A percentile compares a stretch with the other conserved stretches of the same genome.
phyloP scores from a whole-genome alignment of 2,113 vertebrate species.

The Numida meleagris region DNA sequence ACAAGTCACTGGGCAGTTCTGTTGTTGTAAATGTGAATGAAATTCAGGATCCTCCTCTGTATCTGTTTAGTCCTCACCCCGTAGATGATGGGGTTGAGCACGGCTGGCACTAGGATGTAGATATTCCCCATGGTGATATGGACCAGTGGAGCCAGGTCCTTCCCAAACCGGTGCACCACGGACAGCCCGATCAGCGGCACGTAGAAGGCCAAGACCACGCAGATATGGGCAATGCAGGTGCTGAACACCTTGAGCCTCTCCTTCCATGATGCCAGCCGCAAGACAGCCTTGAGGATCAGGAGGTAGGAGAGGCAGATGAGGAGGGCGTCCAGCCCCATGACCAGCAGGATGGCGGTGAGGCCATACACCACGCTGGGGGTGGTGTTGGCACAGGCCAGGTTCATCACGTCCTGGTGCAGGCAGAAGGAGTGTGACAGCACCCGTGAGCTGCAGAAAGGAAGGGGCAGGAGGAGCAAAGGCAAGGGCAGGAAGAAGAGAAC shows the following conservation, averaged over 20 bases:
- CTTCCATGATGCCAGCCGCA: constrained; percentile 32
- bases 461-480: constrained; percentile 37
- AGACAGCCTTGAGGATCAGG: constrained; percentile 67
- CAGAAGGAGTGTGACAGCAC: constrained; percentile 72
- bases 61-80: constrained; percentile 73
- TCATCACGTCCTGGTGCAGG: constrained; percentile 79
- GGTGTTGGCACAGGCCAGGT: constrained; percentile 69
- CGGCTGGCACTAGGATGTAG: constrained; percentile 65
- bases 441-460: constrained; percentile 48
- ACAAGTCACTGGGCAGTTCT: neutral
- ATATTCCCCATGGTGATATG: constrained; percentile 61
- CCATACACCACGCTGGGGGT: constrained; percentile 67
- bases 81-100: constrained; percentile 74
- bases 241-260: constrained; percentile 73
- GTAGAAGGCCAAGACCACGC: constrained; percentile 74
- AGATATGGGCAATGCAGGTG: constrained; percentile 75
- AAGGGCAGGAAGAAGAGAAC: constrained; percentile 67
- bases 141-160: constrained; percentile 15
- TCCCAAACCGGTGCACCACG: constrained; percentile 65
- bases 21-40: fast-evolving
- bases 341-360: constrained; percentile 70
- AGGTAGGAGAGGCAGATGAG: constrained; percentile 75
- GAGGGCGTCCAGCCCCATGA: constrained; percentile 65
- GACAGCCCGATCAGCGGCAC: constrained; percentile 73
- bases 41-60: neutral